phyloP scores from a whole-genome alignment of 2,113 vertebrate species.

The Gopherus evgoodei region DNA sequence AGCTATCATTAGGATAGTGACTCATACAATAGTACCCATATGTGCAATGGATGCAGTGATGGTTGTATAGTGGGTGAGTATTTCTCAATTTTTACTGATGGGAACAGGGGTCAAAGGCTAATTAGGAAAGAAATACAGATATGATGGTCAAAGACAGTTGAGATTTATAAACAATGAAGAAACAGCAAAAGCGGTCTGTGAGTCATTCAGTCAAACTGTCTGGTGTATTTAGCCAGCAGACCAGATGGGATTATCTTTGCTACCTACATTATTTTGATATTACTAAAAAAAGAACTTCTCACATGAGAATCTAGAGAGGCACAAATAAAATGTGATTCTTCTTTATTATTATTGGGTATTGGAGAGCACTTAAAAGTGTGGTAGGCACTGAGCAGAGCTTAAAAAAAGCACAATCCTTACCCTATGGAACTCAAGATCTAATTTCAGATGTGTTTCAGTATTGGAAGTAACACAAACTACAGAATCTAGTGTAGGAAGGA shows the following conservation, averaged over 20 bases:
- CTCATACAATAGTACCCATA: constrained; percentile 54
- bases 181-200: not conserved
- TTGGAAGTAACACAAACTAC: not conserved
- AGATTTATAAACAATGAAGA: constrained; percentile 33
- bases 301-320: not conserved
- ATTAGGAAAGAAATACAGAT: constrained; percentile 53
- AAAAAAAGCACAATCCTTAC: constrained; percentile 2
- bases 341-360: constrained; percentile 1
- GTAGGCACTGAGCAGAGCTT: not conserved
- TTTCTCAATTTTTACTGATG: not conserved
- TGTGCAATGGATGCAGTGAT: not conserved
- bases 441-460: constrained; percentile 58
- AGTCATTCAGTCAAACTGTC: constrained; percentile 31
- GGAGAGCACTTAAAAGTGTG: not conserved
- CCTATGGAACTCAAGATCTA: constrained; percentile 20
- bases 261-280: not conserved
- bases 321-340: not conserved
- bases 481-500: not conserved
- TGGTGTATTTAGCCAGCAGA: constrained; percentile 42
- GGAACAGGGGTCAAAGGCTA: constrained; percentile 49
- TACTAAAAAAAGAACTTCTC: not conserved
- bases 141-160: not conserved
- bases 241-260: not conserved
- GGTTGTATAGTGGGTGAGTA: accelerated
- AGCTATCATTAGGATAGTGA: constrained; percentile 61